phyloP scores from a whole-genome alignment of 2,888 invertebrate species.

The Protonemura montana region DNA sequence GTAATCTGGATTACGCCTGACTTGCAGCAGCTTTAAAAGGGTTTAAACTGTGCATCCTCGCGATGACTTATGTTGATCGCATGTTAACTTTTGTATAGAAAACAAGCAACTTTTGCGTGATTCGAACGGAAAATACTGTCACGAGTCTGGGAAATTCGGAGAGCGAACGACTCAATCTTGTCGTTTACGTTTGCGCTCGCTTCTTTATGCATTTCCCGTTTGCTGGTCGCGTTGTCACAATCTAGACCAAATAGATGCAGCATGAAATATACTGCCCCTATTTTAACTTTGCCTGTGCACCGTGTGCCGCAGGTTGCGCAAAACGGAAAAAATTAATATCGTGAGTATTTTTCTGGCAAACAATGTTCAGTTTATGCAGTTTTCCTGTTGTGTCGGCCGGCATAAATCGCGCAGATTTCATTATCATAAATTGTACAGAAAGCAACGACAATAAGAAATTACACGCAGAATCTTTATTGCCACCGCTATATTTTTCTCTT shows the following conservation, averaged over 20 bases:
- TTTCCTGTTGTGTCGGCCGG: neutral
- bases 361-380: neutral
- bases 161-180: neutral
- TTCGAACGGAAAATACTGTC: neutral
- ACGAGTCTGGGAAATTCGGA: neutral
- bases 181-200: neutral
- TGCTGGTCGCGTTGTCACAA: neutral
- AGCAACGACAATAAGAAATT: neutral
- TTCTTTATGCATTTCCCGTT: neutral
- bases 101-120: neutral
- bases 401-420: neutral
- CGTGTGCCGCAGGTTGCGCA: neutral
- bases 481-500: neutral
- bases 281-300: neutral
- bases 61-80: neutral
- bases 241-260: slow-evolving; percentile 12
- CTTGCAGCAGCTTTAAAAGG: neutral
- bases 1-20: neutral
- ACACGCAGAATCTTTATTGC: neutral
- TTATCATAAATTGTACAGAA: neutral
- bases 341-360: neutral
- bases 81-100: neutral
- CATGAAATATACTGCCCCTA: neutral
- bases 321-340: neutral
- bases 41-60: neutral